A percentile compares a stretch with the other conserved stretches of the same genome.
Evolutionary conservation across 2,797 vertebrate genomes (phyloP).

Genomic region (Myiotriccus ornatus): DNA sequence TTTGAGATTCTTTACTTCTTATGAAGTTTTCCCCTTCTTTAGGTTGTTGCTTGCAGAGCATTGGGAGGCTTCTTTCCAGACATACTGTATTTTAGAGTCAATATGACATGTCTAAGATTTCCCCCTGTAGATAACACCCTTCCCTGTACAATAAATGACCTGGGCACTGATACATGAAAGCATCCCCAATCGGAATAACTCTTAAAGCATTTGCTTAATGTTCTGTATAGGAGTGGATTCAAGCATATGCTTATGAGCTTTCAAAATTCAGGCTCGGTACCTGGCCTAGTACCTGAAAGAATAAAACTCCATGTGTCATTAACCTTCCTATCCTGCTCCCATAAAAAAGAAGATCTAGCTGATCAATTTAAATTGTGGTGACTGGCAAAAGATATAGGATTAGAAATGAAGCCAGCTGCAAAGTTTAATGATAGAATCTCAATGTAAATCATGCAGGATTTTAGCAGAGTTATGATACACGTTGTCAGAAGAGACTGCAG

Average conservation of each 20-base stretch:
- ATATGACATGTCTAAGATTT: not conserved
- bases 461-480: not conserved
- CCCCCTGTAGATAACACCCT: not conserved
- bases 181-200: not conserved
- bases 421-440: not conserved
- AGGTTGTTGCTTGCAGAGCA: not conserved
- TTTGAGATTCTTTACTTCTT: not conserved
- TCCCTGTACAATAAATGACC: not conserved
- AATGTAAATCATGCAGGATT: not conserved
- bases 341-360: not conserved
- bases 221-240: slow-evolving; percentile 9
- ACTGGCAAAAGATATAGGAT: not conserved
- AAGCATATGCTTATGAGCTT: not conserved
- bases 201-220: slow-evolving; percentile 34
- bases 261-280: not conserved
- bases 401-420: not conserved
- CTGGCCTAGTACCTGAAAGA: not conserved
- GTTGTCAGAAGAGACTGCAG: not conserved
- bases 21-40: not conserved
- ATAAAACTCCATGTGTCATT: slow-evolving; percentile 29
- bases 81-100: not conserved
- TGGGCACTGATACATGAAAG: not conserved
- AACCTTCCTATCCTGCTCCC: not conserved
- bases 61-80: not conserved
- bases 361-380: slow-evolving; percentile 14